Percentiles rank a stretch among this genome's conserved stretches.
Conservation (phyloP, 2,113 vertebrate genomes). For the Amazona vittata region DNA sequence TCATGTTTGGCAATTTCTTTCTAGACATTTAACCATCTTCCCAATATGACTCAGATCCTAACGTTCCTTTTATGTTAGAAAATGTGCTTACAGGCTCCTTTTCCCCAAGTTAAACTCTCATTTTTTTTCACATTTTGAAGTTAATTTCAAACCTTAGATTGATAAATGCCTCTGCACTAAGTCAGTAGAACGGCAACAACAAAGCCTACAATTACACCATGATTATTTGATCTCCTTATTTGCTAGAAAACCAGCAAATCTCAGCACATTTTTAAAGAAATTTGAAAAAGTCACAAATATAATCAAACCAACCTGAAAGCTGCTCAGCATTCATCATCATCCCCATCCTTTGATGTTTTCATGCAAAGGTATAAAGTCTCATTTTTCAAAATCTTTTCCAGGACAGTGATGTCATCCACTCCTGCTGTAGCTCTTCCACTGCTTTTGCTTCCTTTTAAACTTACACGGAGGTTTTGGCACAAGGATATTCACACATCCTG, state of each 20-base stretch:
- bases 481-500: neutral
- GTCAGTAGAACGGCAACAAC: conserved; percentile 12
- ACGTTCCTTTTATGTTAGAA: conserved; percentile 53
- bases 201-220: neutral
- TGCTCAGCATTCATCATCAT: neutral
- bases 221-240: neutral
- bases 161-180: conserved; percentile 50
- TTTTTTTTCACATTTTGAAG: conserved; percentile 36
- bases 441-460: neutral
- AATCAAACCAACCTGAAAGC: neutral
- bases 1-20: conserved; percentile 22
- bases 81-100: conserved; percentile 48
- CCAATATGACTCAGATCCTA: conserved; percentile 51
- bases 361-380: neutral
- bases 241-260: neutral
- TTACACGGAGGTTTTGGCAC: neutral
- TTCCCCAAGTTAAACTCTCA: neutral
- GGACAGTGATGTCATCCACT: neutral
- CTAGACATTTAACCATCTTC: conserved; percentile 44
- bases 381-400: neutral
- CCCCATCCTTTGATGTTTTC: neutral
- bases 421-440: neutral
- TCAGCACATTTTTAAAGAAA: neutral
- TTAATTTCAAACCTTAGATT: conserved; percentile 60
- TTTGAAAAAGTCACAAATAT: neutral